These are phyloP conservation scores for Manis javanica DNA, from an alignment of 2,797 vertebrate genomes.

Conservation along the genomic window DNA sequence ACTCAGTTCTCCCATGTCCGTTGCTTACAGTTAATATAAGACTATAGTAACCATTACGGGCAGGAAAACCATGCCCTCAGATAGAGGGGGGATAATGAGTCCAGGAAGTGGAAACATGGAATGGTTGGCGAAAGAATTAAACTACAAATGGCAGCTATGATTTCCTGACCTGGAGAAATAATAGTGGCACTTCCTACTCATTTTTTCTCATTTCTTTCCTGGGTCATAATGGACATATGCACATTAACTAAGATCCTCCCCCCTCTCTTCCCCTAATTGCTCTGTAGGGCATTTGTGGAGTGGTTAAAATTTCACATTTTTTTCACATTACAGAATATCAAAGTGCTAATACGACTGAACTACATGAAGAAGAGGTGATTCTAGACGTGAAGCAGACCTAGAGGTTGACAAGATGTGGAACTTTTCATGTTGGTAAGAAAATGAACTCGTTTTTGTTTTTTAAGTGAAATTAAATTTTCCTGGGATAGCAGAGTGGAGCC, in stretches of 20 bases:
- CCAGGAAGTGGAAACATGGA: neutral
- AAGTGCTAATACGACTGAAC: neutral
- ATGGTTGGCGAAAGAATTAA: neutral
- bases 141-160: neutral
- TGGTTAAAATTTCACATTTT: neutral
- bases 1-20: neutral
- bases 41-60: neutral
- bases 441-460: neutral
- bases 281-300: neutral
- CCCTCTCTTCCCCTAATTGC: neutral
- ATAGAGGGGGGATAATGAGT: neutral
- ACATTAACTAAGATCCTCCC: neutral
- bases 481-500: neutral
- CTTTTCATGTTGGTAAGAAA: neutral
- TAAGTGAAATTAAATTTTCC: neutral
- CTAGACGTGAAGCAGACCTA: neutral
- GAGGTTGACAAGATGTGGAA: neutral
- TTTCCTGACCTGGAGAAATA: neutral
- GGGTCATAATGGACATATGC: neutral
- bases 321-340: neutral
- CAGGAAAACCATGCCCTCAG: neutral
- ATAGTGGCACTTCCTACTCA: neutral
- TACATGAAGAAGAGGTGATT: neutral
- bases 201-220: neutral
- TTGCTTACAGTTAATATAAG: neutral